Base-by-base conservation (phyloP, 2,797 vertebrate genomes). In the Lerista edwardsae region DNA sequence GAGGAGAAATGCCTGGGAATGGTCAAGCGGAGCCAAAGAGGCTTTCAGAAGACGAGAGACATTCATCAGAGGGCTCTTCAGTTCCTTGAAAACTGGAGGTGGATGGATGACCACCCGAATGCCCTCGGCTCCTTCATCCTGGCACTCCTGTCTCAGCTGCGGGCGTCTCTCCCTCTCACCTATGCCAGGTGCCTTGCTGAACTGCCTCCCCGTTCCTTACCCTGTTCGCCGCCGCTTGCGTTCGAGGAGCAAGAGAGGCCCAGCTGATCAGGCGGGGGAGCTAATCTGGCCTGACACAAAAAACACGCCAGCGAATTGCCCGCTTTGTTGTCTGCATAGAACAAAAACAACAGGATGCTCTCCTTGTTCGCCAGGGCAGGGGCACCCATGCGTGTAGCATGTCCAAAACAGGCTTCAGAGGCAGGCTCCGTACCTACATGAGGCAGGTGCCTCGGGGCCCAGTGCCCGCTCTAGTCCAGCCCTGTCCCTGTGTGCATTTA, bases 171-270 rank as follows among this genome's bases (percentile, higher is more conserved):
- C 6, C n/a, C 2, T 10, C 6, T 19, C 7, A 17, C 65, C 44
- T n/a, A 47, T 59, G 47, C 62, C 73, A 41, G n/a, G 15, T 36
- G 41, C 67, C 29, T 0, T 47, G 39, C 67, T 31, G 2, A 29
- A 19, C 21, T 25, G 57, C 55, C 75, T 61, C 34, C 75, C 55
- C 47, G 31, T 44, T 64, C 4, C 65, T 21, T 9, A 29, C 55
- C 6, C 12, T 17, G 1, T 31, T 39, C 10, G 36, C 34, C 1
- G 1, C 15, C 0, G 4, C 27, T 65, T 62, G 31, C 6, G 6
- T 65, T 62, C 25, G 55, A 25, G 36, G 1, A 61, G 64, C 34
- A 62, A 82, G 84, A 61, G 39, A 80, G 72, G 21, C 1, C 61
- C 1, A 3, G 61, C 34, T 34, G 44, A 31, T 6, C 2, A 75